phyloP scores from a whole-genome alignment of 1,140 invertebrate species.

The Macrostomum lignano region DNA sequence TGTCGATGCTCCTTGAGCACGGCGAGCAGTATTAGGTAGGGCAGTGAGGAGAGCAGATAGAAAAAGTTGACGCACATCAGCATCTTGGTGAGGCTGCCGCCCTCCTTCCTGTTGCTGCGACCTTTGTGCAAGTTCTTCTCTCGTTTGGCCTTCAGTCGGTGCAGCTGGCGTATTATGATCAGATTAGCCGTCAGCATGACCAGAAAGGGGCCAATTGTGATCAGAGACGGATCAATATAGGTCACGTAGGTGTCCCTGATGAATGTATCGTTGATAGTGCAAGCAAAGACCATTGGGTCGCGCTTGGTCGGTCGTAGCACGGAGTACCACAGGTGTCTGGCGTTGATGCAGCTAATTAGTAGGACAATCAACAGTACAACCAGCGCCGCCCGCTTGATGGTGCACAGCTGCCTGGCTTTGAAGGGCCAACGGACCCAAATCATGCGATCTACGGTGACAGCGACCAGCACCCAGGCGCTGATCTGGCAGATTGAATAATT shows the following conservation, averaged over 20 bases:
- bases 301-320: too few relatives aligned
- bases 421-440: slow-evolving; percentile 2
- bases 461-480: neutral
- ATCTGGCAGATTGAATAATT: neutral
- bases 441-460: slow-evolving; percentile 3
- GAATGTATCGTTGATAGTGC: neutral
- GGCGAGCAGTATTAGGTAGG: neutral
- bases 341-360: neutral
- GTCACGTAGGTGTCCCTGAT: neutral
- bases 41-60: neutral
- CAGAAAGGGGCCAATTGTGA: neutral
- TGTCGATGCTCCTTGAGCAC: neutral
- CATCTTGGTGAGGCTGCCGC: neutral
- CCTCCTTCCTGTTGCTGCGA: neutral
- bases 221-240: neutral
- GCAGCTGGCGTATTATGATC: neutral
- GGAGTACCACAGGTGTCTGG: neutral
- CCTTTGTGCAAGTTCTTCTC: neutral
- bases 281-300: too few relatives aligned
- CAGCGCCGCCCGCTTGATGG: neutral
- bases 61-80: slow-evolving; percentile 1
- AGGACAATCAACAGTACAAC: neutral
- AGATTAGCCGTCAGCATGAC: slow-evolving; percentile 1
- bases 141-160: slow-evolving; percentile 1
- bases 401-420: slow-evolving; percentile 1